A percentile compares a stretch with the other conserved stretches of the same genome.
Conservation (phyloP, 2,888 invertebrate genomes). For the Agrotis segetum region DNA sequence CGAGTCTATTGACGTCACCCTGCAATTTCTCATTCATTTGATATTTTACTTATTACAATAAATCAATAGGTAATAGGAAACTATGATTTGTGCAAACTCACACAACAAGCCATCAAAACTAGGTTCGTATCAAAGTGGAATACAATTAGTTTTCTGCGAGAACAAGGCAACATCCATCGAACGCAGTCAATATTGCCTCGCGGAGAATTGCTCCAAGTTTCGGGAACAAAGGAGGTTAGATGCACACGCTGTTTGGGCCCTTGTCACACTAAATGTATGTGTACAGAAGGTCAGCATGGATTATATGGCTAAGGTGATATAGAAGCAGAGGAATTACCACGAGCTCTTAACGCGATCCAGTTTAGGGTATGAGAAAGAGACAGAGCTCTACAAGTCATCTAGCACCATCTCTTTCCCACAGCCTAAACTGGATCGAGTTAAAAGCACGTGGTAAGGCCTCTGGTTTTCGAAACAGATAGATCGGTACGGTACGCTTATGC, state of each 20-base stretch:
- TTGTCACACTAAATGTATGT: not conserved
- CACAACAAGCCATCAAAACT: conserved; percentile 23
- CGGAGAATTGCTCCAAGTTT: conserved; percentile 52
- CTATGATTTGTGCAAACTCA: conserved; percentile 3
- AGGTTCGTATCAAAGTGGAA: conserved; percentile 13
- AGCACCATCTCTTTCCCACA: no score
- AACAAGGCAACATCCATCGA: conserved; percentile 39
- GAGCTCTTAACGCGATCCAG: no score
- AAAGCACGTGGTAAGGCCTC: no score
- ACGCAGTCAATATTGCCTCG: conserved; percentile 54
- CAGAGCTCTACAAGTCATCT: no score
- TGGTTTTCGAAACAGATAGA: no score
- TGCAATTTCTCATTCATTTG: not conserved
- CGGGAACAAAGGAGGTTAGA: conserved; percentile 46
- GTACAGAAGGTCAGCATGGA: conserved; percentile 1
- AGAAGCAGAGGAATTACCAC: no score
- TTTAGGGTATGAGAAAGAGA: no score
- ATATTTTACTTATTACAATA: not conserved
- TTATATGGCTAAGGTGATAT: no score
- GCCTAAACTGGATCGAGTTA: no score
- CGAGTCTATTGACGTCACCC: not conserved
- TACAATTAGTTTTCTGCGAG: conserved; percentile 48
- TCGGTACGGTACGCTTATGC: no score
- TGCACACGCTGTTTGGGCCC: conserved; percentile 38
- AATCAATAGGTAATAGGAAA: not conserved